A percentile compares a stretch with the other conserved stretches of the same genome.
Conservation (phyloP, 2,113 vertebrate genomes). For the Rhizomys pruinosus region DNA sequence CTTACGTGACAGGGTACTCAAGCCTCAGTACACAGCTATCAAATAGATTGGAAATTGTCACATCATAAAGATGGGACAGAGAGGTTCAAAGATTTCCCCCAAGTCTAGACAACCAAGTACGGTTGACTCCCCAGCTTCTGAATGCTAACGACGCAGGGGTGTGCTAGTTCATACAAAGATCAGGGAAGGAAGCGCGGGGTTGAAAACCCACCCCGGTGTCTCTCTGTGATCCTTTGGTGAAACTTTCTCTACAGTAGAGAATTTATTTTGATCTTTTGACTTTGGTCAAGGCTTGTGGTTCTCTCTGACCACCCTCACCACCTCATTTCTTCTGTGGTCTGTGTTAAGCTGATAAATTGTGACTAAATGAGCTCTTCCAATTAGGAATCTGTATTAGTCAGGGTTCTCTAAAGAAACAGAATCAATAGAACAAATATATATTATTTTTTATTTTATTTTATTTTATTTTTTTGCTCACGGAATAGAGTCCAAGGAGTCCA, state of each 20-base stretch:
- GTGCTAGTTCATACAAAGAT: not conserved
- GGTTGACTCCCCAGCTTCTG: not conserved
- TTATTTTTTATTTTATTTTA: too few species aligned
- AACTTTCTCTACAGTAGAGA: not conserved
- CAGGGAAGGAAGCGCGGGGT: not conserved
- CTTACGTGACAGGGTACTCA: not conserved
- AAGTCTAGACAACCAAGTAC: not conserved
- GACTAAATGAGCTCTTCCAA: not conserved
- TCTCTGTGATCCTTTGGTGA: not conserved
- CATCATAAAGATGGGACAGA: constrained; percentile 21
- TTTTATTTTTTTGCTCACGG: too few species aligned
- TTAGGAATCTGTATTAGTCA: too few species aligned
- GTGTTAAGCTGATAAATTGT: not conserved
- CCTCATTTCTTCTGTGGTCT: not conserved
- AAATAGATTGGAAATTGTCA: not conserved
- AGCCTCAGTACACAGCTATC: not conserved
- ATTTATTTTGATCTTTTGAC: not conserved
- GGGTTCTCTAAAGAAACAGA: too few species aligned
- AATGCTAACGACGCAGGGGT: too few species aligned
- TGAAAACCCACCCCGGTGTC: not conserved
- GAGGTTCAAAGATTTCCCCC: not conserved
- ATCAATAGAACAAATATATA: too few species aligned
- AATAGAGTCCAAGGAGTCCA: too few species aligned
- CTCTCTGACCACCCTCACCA: not conserved
- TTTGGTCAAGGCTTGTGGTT: not conserved